Conservation (phyloP, 2,113 vertebrate genomes). For the Oriolus oriolus region DNA sequence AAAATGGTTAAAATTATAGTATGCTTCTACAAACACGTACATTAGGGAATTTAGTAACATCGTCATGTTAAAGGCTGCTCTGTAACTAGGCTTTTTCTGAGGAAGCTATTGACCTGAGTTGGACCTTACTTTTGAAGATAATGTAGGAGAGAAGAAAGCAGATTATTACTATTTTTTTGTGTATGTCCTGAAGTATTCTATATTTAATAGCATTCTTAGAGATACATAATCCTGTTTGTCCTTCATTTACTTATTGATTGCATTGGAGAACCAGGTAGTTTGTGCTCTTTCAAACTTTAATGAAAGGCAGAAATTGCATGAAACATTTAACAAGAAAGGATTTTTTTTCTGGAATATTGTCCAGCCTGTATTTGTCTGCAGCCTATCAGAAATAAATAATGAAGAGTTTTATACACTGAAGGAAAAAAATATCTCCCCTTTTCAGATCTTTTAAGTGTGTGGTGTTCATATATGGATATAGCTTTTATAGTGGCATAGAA, state of each 20-base stretch:
- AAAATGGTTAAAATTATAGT: background rate
- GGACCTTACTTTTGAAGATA: background rate
- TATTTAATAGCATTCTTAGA: background rate
- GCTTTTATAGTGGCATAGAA: background rate
- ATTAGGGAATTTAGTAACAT: background rate
- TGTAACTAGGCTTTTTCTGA: background rate
- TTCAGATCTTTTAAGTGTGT: background rate
- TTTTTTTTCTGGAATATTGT: background rate
- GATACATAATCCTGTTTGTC: background rate
- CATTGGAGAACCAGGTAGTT: background rate
- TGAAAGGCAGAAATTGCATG: background rate
- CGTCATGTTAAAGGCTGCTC: background rate
- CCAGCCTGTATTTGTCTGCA: background rate
- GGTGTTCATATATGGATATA: background rate
- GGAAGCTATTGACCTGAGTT: background rate
- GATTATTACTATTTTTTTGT: rapidly evolving
- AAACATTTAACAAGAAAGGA: background rate
- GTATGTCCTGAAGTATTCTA: background rate
- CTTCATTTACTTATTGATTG: background rate
- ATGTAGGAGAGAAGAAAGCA: background rate
- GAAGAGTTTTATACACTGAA: background rate
- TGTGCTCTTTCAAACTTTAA: background rate
- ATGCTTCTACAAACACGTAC: background rate
- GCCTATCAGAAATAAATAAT: background rate
- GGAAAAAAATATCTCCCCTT: background rate